These are phyloP conservation scores for Styela clava DNA, from an alignment of 23 tunicate species.

Conservation along the genomic window DNA sequence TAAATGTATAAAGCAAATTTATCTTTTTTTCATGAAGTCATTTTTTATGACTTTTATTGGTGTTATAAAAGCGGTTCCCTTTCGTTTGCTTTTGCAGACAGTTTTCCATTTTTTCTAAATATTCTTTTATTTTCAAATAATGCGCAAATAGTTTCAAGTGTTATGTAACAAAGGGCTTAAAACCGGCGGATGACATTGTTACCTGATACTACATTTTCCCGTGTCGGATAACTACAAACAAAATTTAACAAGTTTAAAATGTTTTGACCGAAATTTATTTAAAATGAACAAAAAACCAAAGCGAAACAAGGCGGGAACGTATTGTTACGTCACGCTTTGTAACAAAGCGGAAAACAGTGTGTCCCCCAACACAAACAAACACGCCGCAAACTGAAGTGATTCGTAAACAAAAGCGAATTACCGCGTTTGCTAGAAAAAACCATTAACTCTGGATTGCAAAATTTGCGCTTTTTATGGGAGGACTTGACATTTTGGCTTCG, in stretches of 20 bases:
- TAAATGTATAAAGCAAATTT: no score
- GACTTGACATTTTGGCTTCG: no score
- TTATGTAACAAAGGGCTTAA: background rate
- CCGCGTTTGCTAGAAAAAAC: background rate
- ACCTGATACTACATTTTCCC: conserved; percentile 2
- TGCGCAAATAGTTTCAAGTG: no score
- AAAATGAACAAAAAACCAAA: background rate
- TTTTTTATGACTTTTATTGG: no score
- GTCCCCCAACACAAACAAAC: conserved; percentile 2
- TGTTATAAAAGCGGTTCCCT: no score
- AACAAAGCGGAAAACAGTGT: conserved; percentile 20
- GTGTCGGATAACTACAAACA: conserved; percentile 16
- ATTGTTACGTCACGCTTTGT: conserved; percentile 20
- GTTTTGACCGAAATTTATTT: background rate
- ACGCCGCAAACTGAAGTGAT: background rate
- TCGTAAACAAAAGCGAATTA: conserved; percentile 7
- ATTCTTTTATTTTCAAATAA: no score
- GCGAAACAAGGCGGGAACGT: conserved; percentile 6
- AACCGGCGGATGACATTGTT: background rate
- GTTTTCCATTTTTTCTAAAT: no score
- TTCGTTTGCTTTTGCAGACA: no score
- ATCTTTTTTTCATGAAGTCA: no score
- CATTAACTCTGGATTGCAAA: background rate
- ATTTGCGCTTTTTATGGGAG: background rate
- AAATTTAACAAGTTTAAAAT: background rate